Conservation (phyloP, 2,888 invertebrate species). For the Drosophila falleni region DNA sequence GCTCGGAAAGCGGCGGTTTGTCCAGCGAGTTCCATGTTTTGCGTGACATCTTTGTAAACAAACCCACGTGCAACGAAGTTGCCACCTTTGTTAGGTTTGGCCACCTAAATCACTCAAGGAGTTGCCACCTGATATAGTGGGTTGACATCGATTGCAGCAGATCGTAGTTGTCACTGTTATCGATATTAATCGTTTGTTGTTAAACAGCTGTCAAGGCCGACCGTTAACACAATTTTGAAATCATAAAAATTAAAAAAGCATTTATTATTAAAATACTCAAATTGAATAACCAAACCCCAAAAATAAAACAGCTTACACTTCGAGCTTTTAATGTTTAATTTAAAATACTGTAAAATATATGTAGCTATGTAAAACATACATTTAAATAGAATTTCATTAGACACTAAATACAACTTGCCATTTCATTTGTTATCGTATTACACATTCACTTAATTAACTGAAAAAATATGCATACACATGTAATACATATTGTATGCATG, state of each 20-base stretch:
- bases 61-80: constrained; percentile 49
- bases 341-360: constrained; percentile 78
- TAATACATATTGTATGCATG: constrained; percentile 20
- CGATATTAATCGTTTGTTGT: constrained; percentile 18
- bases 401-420: constrained; percentile 74
- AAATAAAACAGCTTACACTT: background rate
- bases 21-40: constrained; percentile 86
- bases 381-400: constrained; percentile 68
- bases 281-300: background rate
- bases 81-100: no score
- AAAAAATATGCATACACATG: constrained; percentile 39
- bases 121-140: constrained; percentile 40
- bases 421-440: constrained; percentile 58
- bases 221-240: background rate
- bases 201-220: constrained; percentile 4
- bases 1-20: constrained; percentile 85
- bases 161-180: background rate
- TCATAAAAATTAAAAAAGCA: no score
- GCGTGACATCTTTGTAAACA: constrained; percentile 80
- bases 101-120: no score
- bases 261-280: no score
- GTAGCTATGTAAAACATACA: constrained; percentile 68
- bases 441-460: constrained; percentile 59
- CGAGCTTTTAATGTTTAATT: constrained; percentile 68
- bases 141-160: background rate